Evolutionary conservation across 2,888 invertebrate genomes (phyloP).

Genomic region (Nyleta sp.): DNA sequence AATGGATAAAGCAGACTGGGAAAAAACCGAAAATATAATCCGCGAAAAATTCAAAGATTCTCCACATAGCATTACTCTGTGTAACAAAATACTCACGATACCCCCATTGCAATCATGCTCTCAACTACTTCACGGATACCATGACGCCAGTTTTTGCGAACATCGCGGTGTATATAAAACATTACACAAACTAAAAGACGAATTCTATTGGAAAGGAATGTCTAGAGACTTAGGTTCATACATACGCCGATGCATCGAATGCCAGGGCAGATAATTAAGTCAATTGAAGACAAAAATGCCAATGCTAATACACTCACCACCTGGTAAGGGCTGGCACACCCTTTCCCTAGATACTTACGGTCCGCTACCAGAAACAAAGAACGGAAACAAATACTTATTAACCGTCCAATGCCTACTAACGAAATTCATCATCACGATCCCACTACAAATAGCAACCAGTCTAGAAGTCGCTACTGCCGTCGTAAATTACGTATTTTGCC

Average conservation of each 20-base stretch:
- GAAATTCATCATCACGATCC: too few relatives aligned
- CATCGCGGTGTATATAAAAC: background rate
- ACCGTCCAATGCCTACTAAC: too few relatives aligned
- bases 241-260: background rate
- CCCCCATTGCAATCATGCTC: background rate
- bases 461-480: background rate
- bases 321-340: too few relatives aligned
- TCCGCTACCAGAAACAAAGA: background rate
- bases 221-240: background rate
- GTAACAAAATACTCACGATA: background rate
- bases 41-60: background rate
- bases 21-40: background rate
- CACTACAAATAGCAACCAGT: background rate
- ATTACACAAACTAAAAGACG: background rate
- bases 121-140: background rate
- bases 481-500: background rate
- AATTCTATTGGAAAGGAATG: background rate
- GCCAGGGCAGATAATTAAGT: background rate
- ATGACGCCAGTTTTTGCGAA: background rate
- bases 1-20: background rate
- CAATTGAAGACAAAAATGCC: background rate
- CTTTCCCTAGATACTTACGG: too few relatives aligned
- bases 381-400: too few relatives aligned
- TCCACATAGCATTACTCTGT: background rate
- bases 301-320: too few relatives aligned